These are phyloP conservation scores for Stenopsyche tienmushanensis DNA, from an alignment of 1,140 invertebrate species.

Conservation along the genomic window DNA sequence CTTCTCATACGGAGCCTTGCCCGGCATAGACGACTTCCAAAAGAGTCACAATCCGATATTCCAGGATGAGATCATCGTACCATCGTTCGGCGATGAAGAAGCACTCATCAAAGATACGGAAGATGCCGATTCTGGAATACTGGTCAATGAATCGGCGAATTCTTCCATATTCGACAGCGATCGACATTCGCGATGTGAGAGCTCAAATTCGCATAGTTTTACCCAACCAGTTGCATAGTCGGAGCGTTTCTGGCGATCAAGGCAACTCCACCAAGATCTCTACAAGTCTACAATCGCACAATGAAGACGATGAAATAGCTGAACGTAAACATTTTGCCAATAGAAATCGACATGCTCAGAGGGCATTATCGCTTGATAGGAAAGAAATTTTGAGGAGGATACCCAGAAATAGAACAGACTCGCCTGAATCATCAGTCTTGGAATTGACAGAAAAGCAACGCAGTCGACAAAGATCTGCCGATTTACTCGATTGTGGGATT, in stretches of 20 bases:
- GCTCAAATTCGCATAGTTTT: slow-evolving; percentile 55
- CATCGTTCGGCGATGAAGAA: slow-evolving; percentile 62
- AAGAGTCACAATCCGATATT: slow-evolving; percentile 63
- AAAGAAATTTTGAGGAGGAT: slow-evolving; percentile 56
- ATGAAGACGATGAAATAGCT: slow-evolving; percentile 40
- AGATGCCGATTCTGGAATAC: slow-evolving; percentile 74
- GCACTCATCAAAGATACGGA: slow-evolving; percentile 59
- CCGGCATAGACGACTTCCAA: slow-evolving; percentile 70
- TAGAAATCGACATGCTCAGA: slow-evolving; percentile 50
- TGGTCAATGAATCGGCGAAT: slow-evolving; percentile 70
- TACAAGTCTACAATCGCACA: slow-evolving; percentile 8
- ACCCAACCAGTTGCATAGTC: slow-evolving; percentile 50
- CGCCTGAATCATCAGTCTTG: slow-evolving; percentile 50
- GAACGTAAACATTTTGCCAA: slow-evolving; percentile 46
- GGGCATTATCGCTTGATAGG: slow-evolving; percentile 55
- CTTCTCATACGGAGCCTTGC: slow-evolving; percentile 74
- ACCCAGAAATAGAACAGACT: slow-evolving; percentile 49
- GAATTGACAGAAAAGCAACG: slow-evolving; percentile 53
- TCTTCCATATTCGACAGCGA: slow-evolving; percentile 67
- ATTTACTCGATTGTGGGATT: slow-evolving; percentile 49
- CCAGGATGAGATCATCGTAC: slow-evolving; percentile 55
- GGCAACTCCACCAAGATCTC: slow-evolving; percentile 44
- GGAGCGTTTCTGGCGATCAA: slow-evolving; percentile 55
- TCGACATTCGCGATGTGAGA: slow-evolving; percentile 57
- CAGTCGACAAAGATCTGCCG: slow-evolving; percentile 50